Percentiles rank a stretch among this genome's conserved stretches.
phyloP scores from a whole-genome alignment of 2,113 vertebrate genomes.

The Tupaia chinensis region DNA sequence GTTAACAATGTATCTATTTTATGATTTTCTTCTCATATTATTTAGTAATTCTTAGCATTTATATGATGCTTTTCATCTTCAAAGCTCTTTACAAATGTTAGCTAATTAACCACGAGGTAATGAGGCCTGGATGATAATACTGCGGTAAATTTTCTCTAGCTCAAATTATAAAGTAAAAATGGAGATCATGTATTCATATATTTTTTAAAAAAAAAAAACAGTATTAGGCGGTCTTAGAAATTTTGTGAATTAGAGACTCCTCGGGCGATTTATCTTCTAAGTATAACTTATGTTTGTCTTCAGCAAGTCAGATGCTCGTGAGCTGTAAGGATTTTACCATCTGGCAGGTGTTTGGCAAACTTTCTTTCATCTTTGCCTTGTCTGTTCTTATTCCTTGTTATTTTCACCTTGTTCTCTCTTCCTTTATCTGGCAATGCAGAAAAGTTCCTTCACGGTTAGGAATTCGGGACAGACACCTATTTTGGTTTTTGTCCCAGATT shows the following conservation, averaged over 20 bases:
- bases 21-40: slow-evolving; percentile 72
- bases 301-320: not conserved
- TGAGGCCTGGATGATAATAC: slow-evolving; percentile 69
- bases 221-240: slow-evolving; percentile 57
- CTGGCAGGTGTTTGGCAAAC: slow-evolving; percentile 62
- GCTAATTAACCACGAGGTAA: slow-evolving; percentile 77
- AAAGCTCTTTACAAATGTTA: slow-evolving; percentile 80
- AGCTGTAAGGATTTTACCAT: slow-evolving; percentile 40
- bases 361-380: slow-evolving; percentile 46
- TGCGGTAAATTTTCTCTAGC: slow-evolving; percentile 54
- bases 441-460: not conserved
- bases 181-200: slow-evolving; percentile 41
- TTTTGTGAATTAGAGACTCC: slow-evolving; percentile 23
- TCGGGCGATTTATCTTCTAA: slow-evolving; percentile 53
- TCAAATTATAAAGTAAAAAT: slow-evolving; percentile 71
- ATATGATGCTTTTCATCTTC: slow-evolving; percentile 80
- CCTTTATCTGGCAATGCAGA: slow-evolving; percentile 26
- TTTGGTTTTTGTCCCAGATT: not conserved
- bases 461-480: not conserved
- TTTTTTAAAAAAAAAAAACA: slow-evolving; percentile 36
- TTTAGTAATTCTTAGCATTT: slow-evolving; percentile 81
- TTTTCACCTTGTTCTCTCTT: slow-evolving; percentile 35
- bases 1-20: slow-evolving; percentile 79
- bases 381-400: slow-evolving; percentile 37
- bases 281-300: not conserved